Percentiles rank a stretch among this genome's conserved stretches.
These are phyloP conservation scores for Diabrotica virgifera DNA, from an alignment of 1,140 invertebrate genomes.

Conservation along the genomic window DNA sequence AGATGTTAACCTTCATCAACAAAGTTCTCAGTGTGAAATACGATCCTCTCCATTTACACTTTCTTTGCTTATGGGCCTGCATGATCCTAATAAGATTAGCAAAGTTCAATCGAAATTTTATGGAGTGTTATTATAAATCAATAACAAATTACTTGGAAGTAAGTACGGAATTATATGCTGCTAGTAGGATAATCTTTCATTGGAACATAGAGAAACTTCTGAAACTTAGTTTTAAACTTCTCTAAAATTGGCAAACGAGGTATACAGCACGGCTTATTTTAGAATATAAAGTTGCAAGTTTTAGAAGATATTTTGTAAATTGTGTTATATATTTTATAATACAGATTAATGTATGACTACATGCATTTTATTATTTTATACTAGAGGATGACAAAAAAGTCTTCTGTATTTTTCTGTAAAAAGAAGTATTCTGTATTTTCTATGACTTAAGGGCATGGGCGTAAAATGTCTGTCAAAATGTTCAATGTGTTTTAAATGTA, in stretches of 20 bases:
- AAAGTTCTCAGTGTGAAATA: slow-evolving; percentile 11
- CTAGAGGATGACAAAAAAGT: no score
- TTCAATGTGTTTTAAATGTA: no score
- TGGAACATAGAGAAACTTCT: neutral
- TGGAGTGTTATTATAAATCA: neutral
- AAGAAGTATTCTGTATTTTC: no score
- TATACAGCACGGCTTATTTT: no score
- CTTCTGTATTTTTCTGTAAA: no score
- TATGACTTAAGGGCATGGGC: no score
- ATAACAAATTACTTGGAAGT: neutral
- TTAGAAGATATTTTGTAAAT: no score
- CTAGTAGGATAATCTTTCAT: neutral
- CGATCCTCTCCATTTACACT: neutral
- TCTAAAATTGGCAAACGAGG: neutral
- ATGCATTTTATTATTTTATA: no score
- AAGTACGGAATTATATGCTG: neutral
- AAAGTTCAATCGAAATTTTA: neutral
- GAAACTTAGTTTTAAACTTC: neutral
- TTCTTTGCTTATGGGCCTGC: neutral
- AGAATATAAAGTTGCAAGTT: no score
- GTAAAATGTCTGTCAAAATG: no score
- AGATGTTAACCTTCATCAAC: slow-evolving; percentile 15
- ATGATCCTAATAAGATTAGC: slow-evolving; percentile 5
- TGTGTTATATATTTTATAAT: no score
- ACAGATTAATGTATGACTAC: no score